Base-by-base conservation (phyloP, 2,888 invertebrate genomes). In the Thymelicus acteon region DNA sequence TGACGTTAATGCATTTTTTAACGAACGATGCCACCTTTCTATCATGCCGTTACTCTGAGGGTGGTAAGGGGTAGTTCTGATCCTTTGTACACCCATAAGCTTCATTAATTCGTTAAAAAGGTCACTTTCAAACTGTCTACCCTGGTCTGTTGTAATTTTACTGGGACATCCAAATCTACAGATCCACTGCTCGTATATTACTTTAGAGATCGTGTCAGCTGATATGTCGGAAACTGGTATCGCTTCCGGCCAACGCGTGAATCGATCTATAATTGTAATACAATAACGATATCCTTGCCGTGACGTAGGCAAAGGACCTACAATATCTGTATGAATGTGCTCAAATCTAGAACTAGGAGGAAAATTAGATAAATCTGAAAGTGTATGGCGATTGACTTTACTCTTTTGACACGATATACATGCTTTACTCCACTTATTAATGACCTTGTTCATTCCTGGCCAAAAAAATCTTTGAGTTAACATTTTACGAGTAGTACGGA, bases 221-320 rank as follows among this genome's bases (percentile, higher is more conserved):
- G 76, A 73, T 7, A 77, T 76, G 12, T 77, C 76, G 0, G 8
- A 6, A 5, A 76, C 49, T 8, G 77, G 77, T 13, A 75, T 39
- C 0, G 74, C 77, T 64, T 79, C 77, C 4, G 76, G 74, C 76
- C 76, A 77, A 12, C 72, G 57, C 0, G 78, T 75, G 12, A 19
- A 19, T 19, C 19, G 19, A 19, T 19, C 19, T 19, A 19, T 19
- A 19, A 19, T 19, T 19, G 19, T 75, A 8, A 74, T 68, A n/a
- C 66, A 71, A 52, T 78, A 79, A 13, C 73, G 66, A 8, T 64
- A 73, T 0, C 75, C 76, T 6, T 73, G 63, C 13, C 40, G 62
- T 6, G 71, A 68, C 7, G 49, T 66, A 7, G 71, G 72, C 7
- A 74, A 54, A 5, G 73, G 72, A 5, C 74, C 73, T 0, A 74